A percentile compares a stretch with the other conserved stretches of the same genome.
phyloP scores from a whole-genome alignment of 2,113 vertebrate genomes.

The Meleagris gallopavo region DNA sequence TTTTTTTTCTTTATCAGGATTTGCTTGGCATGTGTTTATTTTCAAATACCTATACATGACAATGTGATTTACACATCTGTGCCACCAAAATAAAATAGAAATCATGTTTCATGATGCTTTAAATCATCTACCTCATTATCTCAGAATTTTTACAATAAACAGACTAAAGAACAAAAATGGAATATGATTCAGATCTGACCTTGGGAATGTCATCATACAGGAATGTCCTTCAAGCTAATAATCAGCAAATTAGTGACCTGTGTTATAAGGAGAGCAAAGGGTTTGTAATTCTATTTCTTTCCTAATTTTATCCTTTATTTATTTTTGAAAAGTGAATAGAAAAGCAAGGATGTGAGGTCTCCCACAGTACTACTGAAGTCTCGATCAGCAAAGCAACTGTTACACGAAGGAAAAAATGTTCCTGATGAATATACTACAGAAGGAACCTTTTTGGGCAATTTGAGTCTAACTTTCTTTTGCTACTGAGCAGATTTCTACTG shows the following conservation, averaged over 20 bases:
- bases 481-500: background rate
- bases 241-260: accelerated
- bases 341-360: background rate
- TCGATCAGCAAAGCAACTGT: background rate
- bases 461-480: background rate
- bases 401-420: background rate
- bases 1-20: background rate
- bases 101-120: background rate
- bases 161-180: background rate
- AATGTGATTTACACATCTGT: background rate
- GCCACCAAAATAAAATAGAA: background rate
- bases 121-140: background rate
- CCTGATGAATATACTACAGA: background rate
- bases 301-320: background rate
- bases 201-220: background rate
- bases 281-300: background rate
- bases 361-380: background rate
- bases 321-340: background rate
- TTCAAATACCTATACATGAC: background rate
- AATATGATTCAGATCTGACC: background rate
- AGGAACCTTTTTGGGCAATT: background rate
- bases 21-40: background rate
- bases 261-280: background rate
- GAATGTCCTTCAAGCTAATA: background rate
- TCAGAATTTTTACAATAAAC: background rate